phyloP scores from a whole-genome alignment of 2,888 invertebrate species.

The Lasioglossum oenotherae region DNA sequence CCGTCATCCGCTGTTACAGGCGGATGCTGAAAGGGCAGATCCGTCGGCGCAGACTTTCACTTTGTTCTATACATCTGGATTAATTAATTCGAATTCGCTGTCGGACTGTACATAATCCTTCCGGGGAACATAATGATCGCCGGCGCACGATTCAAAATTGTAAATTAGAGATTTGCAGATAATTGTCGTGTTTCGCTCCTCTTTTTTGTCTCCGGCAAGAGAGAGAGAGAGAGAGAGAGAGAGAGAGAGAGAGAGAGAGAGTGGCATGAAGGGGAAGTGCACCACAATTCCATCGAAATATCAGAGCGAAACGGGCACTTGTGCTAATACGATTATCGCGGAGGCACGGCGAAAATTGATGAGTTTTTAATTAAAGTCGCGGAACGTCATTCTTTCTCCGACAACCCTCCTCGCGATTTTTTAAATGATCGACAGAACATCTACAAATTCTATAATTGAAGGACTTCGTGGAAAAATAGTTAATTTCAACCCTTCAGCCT shows the following conservation, averaged over 20 bases:
- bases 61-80: constrained; percentile 61
- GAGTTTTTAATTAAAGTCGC: constrained; percentile 33
- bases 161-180: constrained; percentile 63
- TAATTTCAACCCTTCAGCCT: background rate
- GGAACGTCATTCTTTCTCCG: background rate
- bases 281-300: constrained; percentile 46
- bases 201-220: background rate
- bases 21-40: constrained; percentile 40
- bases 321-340: constrained; percentile 45
- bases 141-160: constrained; percentile 63
- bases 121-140: constrained; percentile 53
- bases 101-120: constrained; percentile 70
- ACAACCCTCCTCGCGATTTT: background rate
- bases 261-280: background rate
- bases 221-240: background rate
- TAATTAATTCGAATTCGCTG: constrained; percentile 73
- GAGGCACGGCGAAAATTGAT: constrained; percentile 33
- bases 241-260: background rate
- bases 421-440: background rate
- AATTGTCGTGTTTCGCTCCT: constrained; percentile 50
- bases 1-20: background rate
- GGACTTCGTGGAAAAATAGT: background rate
- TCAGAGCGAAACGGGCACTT: background rate
- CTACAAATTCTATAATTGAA: background rate
- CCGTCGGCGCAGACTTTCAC: constrained; percentile 49